Base-by-base conservation (phyloP, 2,888 invertebrate species). In the Tetranychus piercei region DNA sequence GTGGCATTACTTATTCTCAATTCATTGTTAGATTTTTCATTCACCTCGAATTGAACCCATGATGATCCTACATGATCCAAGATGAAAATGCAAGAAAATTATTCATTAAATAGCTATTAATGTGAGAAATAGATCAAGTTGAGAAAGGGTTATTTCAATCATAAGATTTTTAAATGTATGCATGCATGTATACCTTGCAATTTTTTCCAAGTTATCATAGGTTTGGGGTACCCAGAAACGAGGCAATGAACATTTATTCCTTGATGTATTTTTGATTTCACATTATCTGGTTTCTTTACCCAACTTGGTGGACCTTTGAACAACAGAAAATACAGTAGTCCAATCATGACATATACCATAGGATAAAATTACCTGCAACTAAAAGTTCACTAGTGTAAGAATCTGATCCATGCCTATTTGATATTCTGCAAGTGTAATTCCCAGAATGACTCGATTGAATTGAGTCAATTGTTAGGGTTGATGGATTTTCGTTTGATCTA, bases 381-480 rank as follows among this genome's bases (percentile, higher is more conserved):
- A 55, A 15, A 15, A 55, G 15, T 15, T 55, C 55, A 15, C 11
- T 55, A 1, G 55, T 55, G 15, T 55, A 55, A 55, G 15, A 55
- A 55, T 55, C 55, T 3, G 9, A 9, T 55, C 79, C 7, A 55
- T 55, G 55, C 3, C 55, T 55, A 6, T 55, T 55, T 55, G 55
- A 55, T 55, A 55, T 55, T 7, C 78, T 75, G 67, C 79, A 79
- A 11, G 79, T 79, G 71, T 79, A 79, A 70, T 78, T 78, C 1
- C 79, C 79, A 43, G 77, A 76, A 44, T 79, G 79, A 34, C 76
- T 75, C 1, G 78, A 76, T 6, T 76, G 76, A 15, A 79, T 75
- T 34, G 77, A 73, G 15, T 69, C 76, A 11, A 76, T 78, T n/a
- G 79, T 70, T 44, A 75, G 76, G 5, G 79, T 78, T 1, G 78